Percentiles rank a stretch among this genome's conserved stretches.
These are phyloP conservation scores for Alosa alosa DNA, from an alignment of 2,113 vertebrate genomes.

Conservation along the genomic window DNA sequence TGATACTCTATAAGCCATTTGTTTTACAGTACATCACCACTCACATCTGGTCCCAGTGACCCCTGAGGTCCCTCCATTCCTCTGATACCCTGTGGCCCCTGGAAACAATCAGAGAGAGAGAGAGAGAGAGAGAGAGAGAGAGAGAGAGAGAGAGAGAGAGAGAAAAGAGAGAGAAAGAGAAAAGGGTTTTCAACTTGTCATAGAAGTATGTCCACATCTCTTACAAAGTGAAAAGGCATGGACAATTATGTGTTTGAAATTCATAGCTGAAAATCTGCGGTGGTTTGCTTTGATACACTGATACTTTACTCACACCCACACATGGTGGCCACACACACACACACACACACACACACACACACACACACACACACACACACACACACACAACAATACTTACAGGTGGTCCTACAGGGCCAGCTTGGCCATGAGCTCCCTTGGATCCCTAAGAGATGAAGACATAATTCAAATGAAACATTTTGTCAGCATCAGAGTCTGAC, in stretches of 20 bases:
- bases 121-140: too few species aligned
- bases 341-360: background rate
- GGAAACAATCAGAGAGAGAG: conserved; percentile 23
- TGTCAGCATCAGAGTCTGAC: background rate
- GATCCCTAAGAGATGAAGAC: conserved; percentile 67
- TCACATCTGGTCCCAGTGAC: conserved; percentile 73
- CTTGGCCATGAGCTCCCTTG: conserved; percentile 68
- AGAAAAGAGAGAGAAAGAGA: background rate
- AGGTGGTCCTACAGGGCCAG: conserved; percentile 68
- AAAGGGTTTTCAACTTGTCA: background rate
- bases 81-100: conserved; percentile 76
- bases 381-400: conserved; percentile 64
- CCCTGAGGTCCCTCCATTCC: conserved; percentile 74
- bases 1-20: background rate
- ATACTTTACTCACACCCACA: background rate
- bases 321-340: background rate
- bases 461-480: background rate
- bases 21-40: conserved; percentile 41
- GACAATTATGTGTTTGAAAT: background rate
- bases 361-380: background rate
- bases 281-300: background rate
- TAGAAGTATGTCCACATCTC: too few species aligned
- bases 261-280: background rate
- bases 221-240: background rate
- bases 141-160: background rate